Base-by-base conservation (phyloP, 2,888 invertebrate genomes). In the Caenorhabditis imperialis region DNA sequence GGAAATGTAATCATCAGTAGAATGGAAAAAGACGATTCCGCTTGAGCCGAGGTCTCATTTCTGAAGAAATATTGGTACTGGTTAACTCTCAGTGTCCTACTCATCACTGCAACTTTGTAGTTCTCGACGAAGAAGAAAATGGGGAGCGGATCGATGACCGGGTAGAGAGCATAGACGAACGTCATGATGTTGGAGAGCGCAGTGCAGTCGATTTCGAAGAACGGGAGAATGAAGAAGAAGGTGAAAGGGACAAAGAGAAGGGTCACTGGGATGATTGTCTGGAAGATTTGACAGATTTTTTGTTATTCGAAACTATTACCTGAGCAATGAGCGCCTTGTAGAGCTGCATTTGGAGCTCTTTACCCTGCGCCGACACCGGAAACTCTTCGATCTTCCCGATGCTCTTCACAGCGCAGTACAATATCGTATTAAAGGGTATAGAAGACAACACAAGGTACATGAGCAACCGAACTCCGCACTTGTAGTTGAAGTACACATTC, bases 191-290 rank as follows among this genome's bases (percentile, higher is more conserved):
- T 33, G 20, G 50, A 35, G 20, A 20, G 22, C 5, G 30, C n/a
- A 7, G 20, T 16, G 22, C 20, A 33, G 10, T 20, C 35, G 8
- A 22, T 50, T 20, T 35, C 20, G 2, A 14, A 20, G 22, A 35
- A 50, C 8, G 55, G 55, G 16, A 20, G 33, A 4, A 22, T 33
- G 22, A 55, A 55, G 12, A 55, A 22, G 18, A 44, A 4, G 8
- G 47, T 54, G 18, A 63, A 38, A 1, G 63, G 63, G 38, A 63
- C 18, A 23, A 44, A 63, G 1, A 63, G 27, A 12, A 63, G 18
- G 27, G 38, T 22, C 6, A 63, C 18, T 30, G 63, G 63, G 27
- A 63, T 45, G 8, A 47, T 18, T 14, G 63, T 63, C 63, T 63
- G 53, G 8, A 63, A 63, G 3, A n/a, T n/a, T n/a, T n/a, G n/a